Evolutionary conservation across 2,888 invertebrate genomes (phyloP), one percentile per base, ranked within the genome.

Genomic region (Eupithecia subumbrata): DNA sequence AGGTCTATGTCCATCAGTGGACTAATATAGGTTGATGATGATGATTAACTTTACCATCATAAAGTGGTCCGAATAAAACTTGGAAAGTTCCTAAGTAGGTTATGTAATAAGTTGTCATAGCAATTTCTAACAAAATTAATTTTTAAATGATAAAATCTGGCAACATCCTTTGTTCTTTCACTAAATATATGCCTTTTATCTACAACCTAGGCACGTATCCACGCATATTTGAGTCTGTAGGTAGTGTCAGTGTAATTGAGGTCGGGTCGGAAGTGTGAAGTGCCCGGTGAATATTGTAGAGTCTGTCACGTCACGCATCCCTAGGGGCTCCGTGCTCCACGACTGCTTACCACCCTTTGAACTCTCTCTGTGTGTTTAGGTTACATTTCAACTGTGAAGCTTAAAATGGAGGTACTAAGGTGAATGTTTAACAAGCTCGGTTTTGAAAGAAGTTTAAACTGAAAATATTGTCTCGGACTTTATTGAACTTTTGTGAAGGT

Each of bases 221-320:
- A 7, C 18, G 18, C 63, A 56, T 63, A 71, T 63, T 60, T 80
- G 75, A 73, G 77, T 73, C 64, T 73, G 77, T 73, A 79, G 72
- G 79, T 75, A 80, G 83, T 81, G 84, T 81, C 82, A 81, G 86
- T 84, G 86, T 86, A 86, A 87, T 86, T 85, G 86, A 86, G 84
- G 84, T 81, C 82, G 83, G 85, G 82, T 81, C 82, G 81, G 83
- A 85, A 84, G 87, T 85, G 90, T 88, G 89, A 90, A 90, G 92
- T 90, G 88, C 73, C 85, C 85, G 86, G 88, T 93, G 92, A 94
- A 93, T 93, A 92, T 92, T 93, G 89, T 89, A 93, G 83, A 81
- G 84, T 84, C 83, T 89, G 90, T 88, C 89, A 88, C 82, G 76
- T 86, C 88, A 86, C 85, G 85, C 84, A 80, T 82, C 85, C 85